Evolutionary conservation across 2,888 invertebrate genomes (phyloP), one percentile per base, ranked within the genome.

Genomic region (Synergus laeviventris): DNA sequence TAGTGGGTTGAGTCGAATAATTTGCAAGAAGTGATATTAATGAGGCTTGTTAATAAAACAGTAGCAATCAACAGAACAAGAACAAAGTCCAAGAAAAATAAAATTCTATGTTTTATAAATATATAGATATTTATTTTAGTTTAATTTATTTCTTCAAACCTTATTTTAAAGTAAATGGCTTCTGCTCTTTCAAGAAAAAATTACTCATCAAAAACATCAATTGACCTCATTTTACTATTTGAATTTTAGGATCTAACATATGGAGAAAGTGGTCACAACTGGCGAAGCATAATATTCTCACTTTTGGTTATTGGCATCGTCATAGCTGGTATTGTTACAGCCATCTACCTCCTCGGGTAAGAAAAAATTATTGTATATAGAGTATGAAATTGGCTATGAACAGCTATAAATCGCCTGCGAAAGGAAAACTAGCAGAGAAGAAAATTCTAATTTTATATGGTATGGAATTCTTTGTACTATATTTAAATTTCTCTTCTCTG

Each of bases 241-340:
- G 83, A 11, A 59, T 91, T 92, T 73, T 92, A 95, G 95, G 96
- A 96, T 91, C 94, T 96, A 91, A 92, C 93, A 86, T 95, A 96
- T 91, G 95, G 94, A 85, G 93, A 92, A 81, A 96, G 96, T 91
- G 96, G 96, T 82, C 96, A 96, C 93, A 97, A 97, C 91, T 97
- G 97, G 97, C 94, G 95, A 91, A 96, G 96, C 91, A 96, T 97
- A 89, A 93, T 97, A 91, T 95, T 97, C 91, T 96, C 96, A 82
- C 93, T 97, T 91, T 93, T 96, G 92, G 97, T 97, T 91, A 97
- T 97, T 92, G 94, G 96, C 91, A 93, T 95, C 92, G 96, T 97
- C 88, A 96, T 97, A 92, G 95, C 96, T 86, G 97, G 97, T 83
- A 97, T 97, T 89, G 96, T 96, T 86, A 96, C 96, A 86, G 97